Evolutionary conservation across 2,888 invertebrate genomes (phyloP), one percentile per base, ranked within the genome.

Genomic region (Argyresthia goedartella): DNA sequence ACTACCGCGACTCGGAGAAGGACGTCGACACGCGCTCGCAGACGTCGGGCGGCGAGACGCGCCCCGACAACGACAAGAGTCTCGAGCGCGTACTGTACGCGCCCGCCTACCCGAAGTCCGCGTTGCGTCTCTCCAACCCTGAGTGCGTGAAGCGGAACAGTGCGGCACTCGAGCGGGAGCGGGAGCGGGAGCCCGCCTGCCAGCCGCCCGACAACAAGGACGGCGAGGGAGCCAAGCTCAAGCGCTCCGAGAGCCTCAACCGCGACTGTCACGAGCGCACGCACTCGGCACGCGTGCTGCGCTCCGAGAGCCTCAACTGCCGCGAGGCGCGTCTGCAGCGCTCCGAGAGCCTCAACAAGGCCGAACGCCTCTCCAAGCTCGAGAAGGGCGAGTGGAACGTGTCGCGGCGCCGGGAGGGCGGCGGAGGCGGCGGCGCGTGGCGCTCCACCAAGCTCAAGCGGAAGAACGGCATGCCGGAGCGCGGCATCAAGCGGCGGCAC

Each of bases 401-500:
- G 55, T 90, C 89, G 68, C 90, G 91, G 64, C 82, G 91, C 49
- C 88, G 91, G 50, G 91, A 91, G 63, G 75, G 81, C 51, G n/a
- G n/a, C n/a, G n/a, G n/a, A n/a, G n/a, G n/a, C n/a, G n/a, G n/a
- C n/a, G n/a, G n/a, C n/a, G 76, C 82, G 50, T 81, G 81, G 70
- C 88, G 89, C 62, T 81, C 87, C 60, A 89, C 89, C 51, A 92
- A 92, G 71, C 78, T 92, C 54, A 93, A 93, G 76, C 81, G 93
- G 59, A 93, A 93, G 78, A 92, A 92, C 73, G 93, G 92, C 55
- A 91, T 91, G 91, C 92, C 91, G n/a, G 92, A 92, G 75, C 85
- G 92, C 59, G 93, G 94, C 57, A 94, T 95, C 66, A 95, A 95
- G 78, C 89, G 97, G 45, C 89, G 97, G 34, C 96, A 97, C 81